These are phyloP conservation scores for Scrobipalpa costella DNA, from an alignment of 2,888 invertebrate genomes.

Conservation along the genomic window DNA sequence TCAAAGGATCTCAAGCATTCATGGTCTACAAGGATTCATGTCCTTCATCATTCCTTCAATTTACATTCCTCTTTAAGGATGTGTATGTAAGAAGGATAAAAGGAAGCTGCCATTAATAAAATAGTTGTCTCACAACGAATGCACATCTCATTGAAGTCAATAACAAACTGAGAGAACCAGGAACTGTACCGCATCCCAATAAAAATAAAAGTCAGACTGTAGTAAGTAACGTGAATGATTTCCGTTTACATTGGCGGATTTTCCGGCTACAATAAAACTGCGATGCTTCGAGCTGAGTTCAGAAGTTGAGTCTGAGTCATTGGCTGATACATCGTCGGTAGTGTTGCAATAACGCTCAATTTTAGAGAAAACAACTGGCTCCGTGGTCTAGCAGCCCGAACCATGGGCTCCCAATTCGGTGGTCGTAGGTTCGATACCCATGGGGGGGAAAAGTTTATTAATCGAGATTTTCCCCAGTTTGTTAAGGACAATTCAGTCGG, in stretches of 20 bases:
- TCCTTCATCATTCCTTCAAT: background rate
- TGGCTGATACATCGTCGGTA: slow-evolving; percentile 52
- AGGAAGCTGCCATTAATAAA: background rate
- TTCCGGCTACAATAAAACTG: slow-evolving; percentile 62
- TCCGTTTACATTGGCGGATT: slow-evolving; percentile 61
- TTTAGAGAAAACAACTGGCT: slow-evolving; percentile 74
- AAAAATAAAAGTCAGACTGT: slow-evolving; percentile 46
- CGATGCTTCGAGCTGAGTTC: slow-evolving; percentile 41
- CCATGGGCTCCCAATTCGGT: too few relatives aligned
- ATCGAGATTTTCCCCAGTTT: too few relatives aligned
- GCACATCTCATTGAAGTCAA: slow-evolving; percentile 14
- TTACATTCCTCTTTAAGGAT: background rate
- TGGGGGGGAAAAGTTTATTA: too few relatives aligned
- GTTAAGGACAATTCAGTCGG: too few relatives aligned
- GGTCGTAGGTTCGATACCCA: too few relatives aligned
- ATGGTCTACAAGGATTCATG: background rate
- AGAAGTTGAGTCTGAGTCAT: slow-evolving; percentile 25
- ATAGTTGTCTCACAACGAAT: slow-evolving; percentile 4
- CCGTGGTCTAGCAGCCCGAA: too few relatives aligned
- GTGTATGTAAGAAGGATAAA: background rate
- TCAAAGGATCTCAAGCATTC: slow-evolving; percentile 1
- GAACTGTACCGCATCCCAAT: slow-evolving; percentile 26
- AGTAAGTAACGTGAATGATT: slow-evolving; percentile 57
- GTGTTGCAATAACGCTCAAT: slow-evolving; percentile 76
- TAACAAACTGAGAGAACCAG: slow-evolving; percentile 18